Conservation (phyloP, 2,797 vertebrate species). For the Sebastes oblongus region DNA sequence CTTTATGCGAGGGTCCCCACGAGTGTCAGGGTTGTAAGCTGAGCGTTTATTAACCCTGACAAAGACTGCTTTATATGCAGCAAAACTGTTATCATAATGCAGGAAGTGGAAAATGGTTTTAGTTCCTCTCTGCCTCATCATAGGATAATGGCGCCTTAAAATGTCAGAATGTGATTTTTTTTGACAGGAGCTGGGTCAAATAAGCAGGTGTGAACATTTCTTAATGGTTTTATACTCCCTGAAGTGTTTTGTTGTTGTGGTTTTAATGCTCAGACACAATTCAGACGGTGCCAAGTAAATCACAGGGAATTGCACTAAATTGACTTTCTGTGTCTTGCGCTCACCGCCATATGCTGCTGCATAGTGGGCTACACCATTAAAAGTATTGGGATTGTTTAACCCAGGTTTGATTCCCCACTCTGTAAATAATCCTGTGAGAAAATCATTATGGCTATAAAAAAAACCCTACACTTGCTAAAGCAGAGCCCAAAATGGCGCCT, state of each 20-base stretch:
- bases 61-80: slow-evolving; percentile 25
- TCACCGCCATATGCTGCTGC: slow-evolving; percentile 1
- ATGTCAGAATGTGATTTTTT: slow-evolving; percentile 8
- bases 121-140: background rate
- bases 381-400: slow-evolving; percentile 22
- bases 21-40: background rate
- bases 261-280: slow-evolving; percentile 37
- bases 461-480: background rate
- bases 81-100: slow-evolving; percentile 6
- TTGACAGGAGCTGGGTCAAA: slow-evolving; percentile 7
- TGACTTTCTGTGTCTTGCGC: slow-evolving; percentile 21
- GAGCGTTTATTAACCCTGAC: slow-evolving; percentile 24
- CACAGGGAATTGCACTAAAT: slow-evolving; percentile 36
- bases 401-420: slow-evolving; percentile 4
- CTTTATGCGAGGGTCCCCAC: background rate
- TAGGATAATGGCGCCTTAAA: slow-evolving; percentile 6
- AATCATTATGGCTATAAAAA: slow-evolving; percentile 33
- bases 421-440: slow-evolving; percentile 39
- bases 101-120: slow-evolving; percentile 4
- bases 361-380: slow-evolving; percentile 32
- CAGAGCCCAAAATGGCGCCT: background rate
- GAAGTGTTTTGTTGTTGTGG: slow-evolving; percentile 44
- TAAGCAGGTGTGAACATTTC: slow-evolving; percentile 26
- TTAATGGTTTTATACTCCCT: slow-evolving; percentile 35
- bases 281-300: slow-evolving; percentile 33